Conservation (phyloP, 2,888 invertebrate genomes). For the Sminthurinus aureus region DNA sequence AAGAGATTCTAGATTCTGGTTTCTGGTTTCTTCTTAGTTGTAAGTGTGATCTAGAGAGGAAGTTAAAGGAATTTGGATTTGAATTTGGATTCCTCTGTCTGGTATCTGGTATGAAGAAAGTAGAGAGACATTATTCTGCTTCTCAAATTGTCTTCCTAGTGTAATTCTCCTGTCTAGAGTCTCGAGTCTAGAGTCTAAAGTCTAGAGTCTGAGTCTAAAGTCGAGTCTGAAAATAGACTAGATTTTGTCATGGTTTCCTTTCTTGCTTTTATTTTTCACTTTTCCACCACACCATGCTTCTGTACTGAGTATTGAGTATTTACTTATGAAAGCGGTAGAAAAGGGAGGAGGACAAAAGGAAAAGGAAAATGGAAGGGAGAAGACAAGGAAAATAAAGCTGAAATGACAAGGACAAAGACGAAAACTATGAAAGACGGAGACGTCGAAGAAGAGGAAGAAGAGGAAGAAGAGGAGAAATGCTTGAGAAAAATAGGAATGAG, state of each 20-base stretch:
- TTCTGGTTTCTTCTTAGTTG: not conserved
- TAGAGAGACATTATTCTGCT: not conserved
- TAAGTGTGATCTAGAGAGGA: not conserved
- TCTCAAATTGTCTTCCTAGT: too few relatives aligned
- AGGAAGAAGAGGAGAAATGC: not conserved
- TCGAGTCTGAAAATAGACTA: not conserved
- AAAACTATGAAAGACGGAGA: not conserved
- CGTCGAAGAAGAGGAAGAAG: not conserved
- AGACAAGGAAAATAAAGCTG: not conserved
- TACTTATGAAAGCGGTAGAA: not conserved
- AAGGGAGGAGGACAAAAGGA: too few relatives aligned
- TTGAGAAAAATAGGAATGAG: conserved; percentile 52
- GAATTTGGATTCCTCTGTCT: not conserved
- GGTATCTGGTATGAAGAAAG: not conserved
- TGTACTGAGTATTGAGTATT: not conserved
- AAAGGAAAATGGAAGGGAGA: not conserved
- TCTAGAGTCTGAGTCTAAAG: not conserved
- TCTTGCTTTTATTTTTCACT: not conserved
- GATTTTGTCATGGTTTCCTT: not conserved
- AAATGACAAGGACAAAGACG: not conserved
- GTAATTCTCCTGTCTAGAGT: not conserved
- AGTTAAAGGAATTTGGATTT: not conserved
- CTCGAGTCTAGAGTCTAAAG: not conserved
- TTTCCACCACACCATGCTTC: not conserved
- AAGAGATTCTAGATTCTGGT: too few relatives aligned